A percentile compares a stretch with the other conserved stretches of the same genome.
Evolutionary conservation across 92 coral and sea anemone genomes (phyloP).

Genomic region (Epizoanthus scotinus): DNA sequence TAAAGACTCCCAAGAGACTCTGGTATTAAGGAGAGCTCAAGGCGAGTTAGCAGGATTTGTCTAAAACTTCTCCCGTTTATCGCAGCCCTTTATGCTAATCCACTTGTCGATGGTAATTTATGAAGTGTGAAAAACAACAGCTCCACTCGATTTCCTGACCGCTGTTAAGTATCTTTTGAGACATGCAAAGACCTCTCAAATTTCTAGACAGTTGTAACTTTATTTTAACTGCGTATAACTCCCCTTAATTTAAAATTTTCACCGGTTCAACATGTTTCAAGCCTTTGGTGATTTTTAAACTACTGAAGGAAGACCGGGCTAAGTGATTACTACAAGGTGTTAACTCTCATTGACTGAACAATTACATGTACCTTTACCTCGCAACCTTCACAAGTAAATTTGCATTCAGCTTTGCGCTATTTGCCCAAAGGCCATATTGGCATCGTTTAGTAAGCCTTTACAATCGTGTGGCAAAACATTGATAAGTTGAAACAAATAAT

Average conservation of each 20-base stretch:
- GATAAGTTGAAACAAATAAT: background rate
- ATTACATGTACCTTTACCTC: conserved; percentile 4
- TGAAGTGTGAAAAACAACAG: conserved; percentile 37
- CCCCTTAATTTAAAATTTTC: background rate
- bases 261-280: background rate
- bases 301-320: background rate
- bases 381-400: conserved; percentile 6
- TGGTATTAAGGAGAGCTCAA: no score
- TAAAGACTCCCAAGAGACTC: no score
- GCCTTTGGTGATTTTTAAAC: background rate
- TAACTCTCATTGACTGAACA: background rate
- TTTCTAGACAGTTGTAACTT: background rate
- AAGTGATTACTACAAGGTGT: background rate
- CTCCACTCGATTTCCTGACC: background rate
- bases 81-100: background rate
- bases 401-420: background rate
- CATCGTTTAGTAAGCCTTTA: conserved; percentile 20
- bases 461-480: background rate
- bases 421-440: conserved; percentile 43
- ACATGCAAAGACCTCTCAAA: background rate
- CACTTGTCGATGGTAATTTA: conserved; percentile 13
- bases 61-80: background rate
- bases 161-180: background rate
- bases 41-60: no score
- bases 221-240: background rate